Conservation (phyloP, 1,140 invertebrate genomes). For the Araneus ventricosus region DNA sequence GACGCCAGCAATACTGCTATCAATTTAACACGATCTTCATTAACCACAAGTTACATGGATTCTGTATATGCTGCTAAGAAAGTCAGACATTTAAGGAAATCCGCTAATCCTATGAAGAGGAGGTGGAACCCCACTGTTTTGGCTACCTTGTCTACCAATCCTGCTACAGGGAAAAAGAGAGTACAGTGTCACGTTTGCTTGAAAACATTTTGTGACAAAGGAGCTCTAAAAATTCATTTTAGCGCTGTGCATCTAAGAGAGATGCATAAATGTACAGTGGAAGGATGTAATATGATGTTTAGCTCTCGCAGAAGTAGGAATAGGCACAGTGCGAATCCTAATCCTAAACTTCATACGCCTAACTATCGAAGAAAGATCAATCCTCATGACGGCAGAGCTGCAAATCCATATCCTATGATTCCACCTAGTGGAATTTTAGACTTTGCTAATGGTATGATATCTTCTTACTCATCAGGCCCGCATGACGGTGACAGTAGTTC, state of each 20-base stretch:
- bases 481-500: conserved; percentile 64
- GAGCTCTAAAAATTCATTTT: conserved; percentile 99
- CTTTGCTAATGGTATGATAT: conserved; percentile 49
- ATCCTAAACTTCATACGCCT: conserved; percentile 98
- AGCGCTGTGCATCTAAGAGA: conserved; percentile 98
- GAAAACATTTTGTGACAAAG: conserved; percentile 99
- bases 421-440: conserved; percentile 79
- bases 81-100: conserved; percentile 85
- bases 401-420: conserved; percentile 89
- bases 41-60: conserved; percentile 61
- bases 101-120: conserved; percentile 91
- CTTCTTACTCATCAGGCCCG: conserved; percentile 23
- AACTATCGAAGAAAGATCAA: conserved; percentile 95
- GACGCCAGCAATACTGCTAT: conserved; percentile 75
- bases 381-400: conserved; percentile 93
- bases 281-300: conserved; percentile 99
- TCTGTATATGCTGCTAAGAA: conserved; percentile 79
- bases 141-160: conserved; percentile 94
- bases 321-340: conserved; percentile 98
- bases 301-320: conserved; percentile 97
- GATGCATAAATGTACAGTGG: conserved; percentile 99
- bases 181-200: conserved; percentile 99
- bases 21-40: conserved; percentile 76
- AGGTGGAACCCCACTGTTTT: conserved; percentile 94
- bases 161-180: conserved; percentile 95